Base-by-base conservation (phyloP, 2,113 vertebrate species). In the Scatophagus argus region DNA sequence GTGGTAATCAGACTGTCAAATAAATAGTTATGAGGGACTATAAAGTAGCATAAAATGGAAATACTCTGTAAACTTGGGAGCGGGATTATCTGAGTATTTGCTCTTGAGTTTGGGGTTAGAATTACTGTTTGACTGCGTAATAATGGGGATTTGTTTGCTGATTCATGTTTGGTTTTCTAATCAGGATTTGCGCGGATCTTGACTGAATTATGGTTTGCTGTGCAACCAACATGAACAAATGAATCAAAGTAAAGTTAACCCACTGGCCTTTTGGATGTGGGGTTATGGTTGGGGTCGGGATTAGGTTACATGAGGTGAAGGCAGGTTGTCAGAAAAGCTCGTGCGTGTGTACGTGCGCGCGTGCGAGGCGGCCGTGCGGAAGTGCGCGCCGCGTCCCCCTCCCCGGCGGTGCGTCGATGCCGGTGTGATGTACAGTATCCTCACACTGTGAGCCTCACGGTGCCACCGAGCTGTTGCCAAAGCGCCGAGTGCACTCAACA, bases 401-500 rank as follows among this genome's bases (percentile, higher is more conserved):
- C 46, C 47, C 64, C 47, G 32, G 23, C 49, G 21, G 25, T 5
- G 64, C 43, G 17, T 0, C 9, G 44, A 8, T 21, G 46, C 36
- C 74, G 25, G 49, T 21, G 27, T 14, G 60, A 4, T 23, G 51
- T 11, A 7, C 14, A n/a, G 36, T 41, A 13, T 52, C 60, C 49
- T 29, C 36, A 1, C 64, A 1, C 39, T 6, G 65, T 16, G 64
- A 5, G 17, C 36, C 77, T 47, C 49, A 36, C 43, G 12, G 79
- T 60, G 59, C 60, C 21, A 54, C 78, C 23, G 70, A 27, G 78
- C 80, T 63, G 86, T 83, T 84, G 62, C 71, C 74, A 80, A 62
- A 75, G 79, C 68, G 74, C 86, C 34, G 84, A 77, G 68, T 4
- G 75, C 59, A 74, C n/a, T n/a, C 76, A 81, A 72, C 73, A 86